Conservation (phyloP, 2,113 vertebrate genomes). For the Abramis brama region DNA sequence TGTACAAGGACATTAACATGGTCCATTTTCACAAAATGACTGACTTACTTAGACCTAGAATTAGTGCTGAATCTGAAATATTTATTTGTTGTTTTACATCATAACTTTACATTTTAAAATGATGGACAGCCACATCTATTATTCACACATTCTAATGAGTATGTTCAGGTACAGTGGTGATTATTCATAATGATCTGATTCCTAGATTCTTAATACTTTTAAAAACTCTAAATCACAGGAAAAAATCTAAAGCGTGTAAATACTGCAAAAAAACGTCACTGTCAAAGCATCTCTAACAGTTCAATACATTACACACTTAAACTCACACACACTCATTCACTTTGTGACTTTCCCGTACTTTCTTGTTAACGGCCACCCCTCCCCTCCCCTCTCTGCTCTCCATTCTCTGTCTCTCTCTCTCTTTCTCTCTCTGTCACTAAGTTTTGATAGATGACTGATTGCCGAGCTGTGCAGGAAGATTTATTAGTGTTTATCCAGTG, state of each 20-base stretch:
- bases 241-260: background rate
- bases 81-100: too few relatives aligned
- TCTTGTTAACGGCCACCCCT: constrained; percentile 36
- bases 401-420: constrained; percentile 2
- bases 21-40: background rate
- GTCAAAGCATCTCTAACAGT: background rate
- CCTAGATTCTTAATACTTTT: too few relatives aligned
- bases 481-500: constrained; percentile 68
- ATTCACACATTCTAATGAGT: too few relatives aligned
- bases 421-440: constrained; percentile 52
- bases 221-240: too few relatives aligned
- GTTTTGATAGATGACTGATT: constrained; percentile 64
- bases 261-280: background rate
- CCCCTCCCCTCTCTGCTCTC: constrained; percentile 43
- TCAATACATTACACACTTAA: background rate
- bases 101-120: too few relatives aligned
- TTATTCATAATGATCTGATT: too few relatives aligned
- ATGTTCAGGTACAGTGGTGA: too few relatives aligned
- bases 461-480: constrained; percentile 64
- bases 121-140: too few relatives aligned
- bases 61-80: background rate
- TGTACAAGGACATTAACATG: background rate
- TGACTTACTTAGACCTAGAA: background rate
- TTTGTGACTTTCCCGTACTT: constrained; percentile 23
- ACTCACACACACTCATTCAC: constrained; percentile 9